A percentile compares a stretch with the other conserved stretches of the same genome.
Evolutionary conservation across 2,797 vertebrate genomes (phyloP).

Genomic region (Triplophysa bombifrons): DNA sequence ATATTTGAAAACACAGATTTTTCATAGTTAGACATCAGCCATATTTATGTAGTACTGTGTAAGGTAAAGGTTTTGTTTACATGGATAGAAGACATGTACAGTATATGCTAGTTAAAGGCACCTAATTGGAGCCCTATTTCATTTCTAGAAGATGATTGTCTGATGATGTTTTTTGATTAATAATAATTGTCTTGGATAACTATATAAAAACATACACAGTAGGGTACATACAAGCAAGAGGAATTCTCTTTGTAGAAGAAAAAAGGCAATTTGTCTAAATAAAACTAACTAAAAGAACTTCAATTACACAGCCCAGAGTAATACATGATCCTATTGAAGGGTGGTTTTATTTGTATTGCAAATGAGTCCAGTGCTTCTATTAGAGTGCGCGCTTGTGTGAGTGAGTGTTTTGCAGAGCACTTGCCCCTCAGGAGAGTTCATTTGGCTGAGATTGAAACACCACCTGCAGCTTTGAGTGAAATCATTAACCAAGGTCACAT

Average conservation of each 20-base stretch:
- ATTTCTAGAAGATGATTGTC: too few species aligned
- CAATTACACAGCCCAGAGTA: constrained; percentile 43
- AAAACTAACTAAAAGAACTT: constrained; percentile 24
- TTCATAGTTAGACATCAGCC: too few species aligned
- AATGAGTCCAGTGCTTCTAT: constrained; percentile 39
- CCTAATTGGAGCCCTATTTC: too few species aligned
- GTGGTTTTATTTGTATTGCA: constrained; percentile 46
- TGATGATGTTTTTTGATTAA: too few species aligned
- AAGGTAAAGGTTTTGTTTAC: too few species aligned
- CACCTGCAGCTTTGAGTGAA: constrained; percentile 73
- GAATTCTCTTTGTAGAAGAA: constrained; percentile 13
- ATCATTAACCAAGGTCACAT: constrained; percentile 76
- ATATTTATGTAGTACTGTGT: too few species aligned
- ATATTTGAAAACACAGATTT: too few species aligned
- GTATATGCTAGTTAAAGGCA: too few species aligned
- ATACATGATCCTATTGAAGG: constrained; percentile 28
- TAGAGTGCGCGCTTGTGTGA: constrained; percentile 11
- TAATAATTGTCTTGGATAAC: too few species aligned
- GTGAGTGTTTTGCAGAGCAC: constrained; percentile 5
- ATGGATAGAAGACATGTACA: too few species aligned
- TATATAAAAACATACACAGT: constrained; percentile 20
- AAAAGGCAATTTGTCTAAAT: constrained; percentile 36
- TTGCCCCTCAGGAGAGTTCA: constrained; percentile 59
- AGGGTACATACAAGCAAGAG: background rate
- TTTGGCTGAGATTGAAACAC: constrained; percentile 63